A percentile compares a stretch with the other conserved stretches of the same genome.
Evolutionary conservation across 1,140 invertebrate species (phyloP).

Genomic region (Eupeodes corollae): DNA sequence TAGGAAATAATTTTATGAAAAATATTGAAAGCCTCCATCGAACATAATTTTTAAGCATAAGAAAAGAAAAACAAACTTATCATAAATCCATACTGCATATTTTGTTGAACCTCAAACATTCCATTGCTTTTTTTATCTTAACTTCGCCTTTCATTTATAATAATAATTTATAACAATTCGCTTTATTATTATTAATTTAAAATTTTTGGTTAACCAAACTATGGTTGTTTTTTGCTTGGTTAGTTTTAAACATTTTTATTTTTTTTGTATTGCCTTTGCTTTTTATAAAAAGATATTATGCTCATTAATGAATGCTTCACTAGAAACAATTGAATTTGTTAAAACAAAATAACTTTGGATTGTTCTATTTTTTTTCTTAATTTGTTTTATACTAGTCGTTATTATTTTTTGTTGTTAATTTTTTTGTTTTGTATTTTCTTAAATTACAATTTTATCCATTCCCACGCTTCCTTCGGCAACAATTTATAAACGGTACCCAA

Average conservation of each 20-base stretch:
- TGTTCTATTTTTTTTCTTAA: conserved; percentile 5
- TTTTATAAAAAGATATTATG: conserved; percentile 26
- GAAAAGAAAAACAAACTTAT: no score
- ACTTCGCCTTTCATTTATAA: no score
- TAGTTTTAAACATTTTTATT: conserved; percentile 8
- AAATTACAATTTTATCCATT: conserved; percentile 39
- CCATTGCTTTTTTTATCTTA: no score
- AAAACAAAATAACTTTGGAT: conserved; percentile 5
- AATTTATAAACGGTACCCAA: neutral
- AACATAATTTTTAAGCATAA: no score
- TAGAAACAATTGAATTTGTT: no score
- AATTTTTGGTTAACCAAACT: neutral
- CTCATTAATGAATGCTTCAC: conserved; percentile 13
- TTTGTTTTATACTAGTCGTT: conserved; percentile 1
- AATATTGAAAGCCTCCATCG: no score
- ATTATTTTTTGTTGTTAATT: conserved; percentile 19
- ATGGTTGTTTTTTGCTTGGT: neutral
- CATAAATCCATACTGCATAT: no score
- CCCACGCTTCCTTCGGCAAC: conserved; percentile 12
- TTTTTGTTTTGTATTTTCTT: conserved; percentile 15
- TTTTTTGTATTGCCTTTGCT: conserved; percentile 20
- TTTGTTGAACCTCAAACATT: no score
- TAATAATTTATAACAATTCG: no score
- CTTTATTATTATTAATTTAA: no score
- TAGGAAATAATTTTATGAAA: no score